Evolutionary conservation across 2,797 vertebrate genomes (phyloP).

Genomic region (Falco concolor): DNA sequence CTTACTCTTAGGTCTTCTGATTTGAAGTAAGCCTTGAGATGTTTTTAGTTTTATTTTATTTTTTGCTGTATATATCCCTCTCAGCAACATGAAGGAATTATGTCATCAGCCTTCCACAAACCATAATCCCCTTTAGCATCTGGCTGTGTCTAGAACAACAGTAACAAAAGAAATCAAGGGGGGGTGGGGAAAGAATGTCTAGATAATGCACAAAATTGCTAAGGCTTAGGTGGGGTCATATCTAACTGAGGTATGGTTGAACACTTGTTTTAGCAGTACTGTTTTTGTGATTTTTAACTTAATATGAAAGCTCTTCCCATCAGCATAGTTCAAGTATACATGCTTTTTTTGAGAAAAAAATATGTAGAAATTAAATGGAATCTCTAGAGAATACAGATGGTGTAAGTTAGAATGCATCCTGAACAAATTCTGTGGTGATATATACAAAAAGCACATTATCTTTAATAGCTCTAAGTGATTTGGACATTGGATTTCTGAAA

Average conservation of each 20-base stretch:
- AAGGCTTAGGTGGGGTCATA: neutral
- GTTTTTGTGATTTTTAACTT: neutral
- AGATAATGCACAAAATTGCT: neutral
- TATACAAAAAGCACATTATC: neutral
- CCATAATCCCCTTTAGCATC: neutral
- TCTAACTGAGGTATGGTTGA: neutral
- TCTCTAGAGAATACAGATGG: neutral
- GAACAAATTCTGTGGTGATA: neutral
- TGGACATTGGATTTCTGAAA: neutral
- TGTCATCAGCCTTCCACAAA: neutral
- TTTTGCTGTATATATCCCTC: neutral
- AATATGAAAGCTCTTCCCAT: neutral
- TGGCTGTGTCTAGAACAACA: neutral
- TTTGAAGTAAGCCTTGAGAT: neutral
- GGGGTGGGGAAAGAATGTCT: neutral
- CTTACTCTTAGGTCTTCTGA: neutral
- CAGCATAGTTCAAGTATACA: neutral
- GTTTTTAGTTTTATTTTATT: neutral
- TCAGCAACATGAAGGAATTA: neutral
- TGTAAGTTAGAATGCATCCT: neutral
- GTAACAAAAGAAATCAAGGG: neutral
- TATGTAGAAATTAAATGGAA: neutral
- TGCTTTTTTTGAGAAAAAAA: neutral
- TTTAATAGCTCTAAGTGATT: neutral
- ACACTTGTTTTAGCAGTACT: neutral